phyloP scores from a whole-genome alignment of 2,797 vertebrate genomes.

The Mormyrops attenuatus region DNA sequence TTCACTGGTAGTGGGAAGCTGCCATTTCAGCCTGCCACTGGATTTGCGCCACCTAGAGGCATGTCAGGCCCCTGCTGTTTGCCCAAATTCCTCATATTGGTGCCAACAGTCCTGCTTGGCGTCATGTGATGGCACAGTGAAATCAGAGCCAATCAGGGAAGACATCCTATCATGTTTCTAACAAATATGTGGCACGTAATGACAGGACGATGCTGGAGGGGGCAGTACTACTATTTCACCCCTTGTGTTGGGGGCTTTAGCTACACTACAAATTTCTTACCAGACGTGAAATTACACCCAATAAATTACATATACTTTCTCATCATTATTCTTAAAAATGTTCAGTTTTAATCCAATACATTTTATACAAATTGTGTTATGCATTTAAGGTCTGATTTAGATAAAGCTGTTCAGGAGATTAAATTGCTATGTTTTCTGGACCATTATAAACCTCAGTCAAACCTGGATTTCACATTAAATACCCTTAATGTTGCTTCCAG shows the following conservation, averaged over 20 bases:
- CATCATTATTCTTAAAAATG: neutral
- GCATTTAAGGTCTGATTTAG: neutral
- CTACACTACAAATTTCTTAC: neutral
- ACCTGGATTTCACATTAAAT: slow-evolving; percentile 6
- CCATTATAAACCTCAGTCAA: neutral
- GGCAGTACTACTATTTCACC: neutral
- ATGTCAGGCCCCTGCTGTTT: neutral
- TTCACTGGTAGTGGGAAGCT: neutral
- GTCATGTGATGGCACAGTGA: neutral
- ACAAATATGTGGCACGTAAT: neutral
- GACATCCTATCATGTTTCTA: neutral
- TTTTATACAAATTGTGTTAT: neutral
- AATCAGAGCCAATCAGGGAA: neutral
- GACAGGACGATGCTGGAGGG: neutral
- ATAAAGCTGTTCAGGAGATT: neutral
- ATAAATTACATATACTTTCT: neutral
- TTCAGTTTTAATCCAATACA: neutral
- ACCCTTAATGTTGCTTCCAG: neutral
- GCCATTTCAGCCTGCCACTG: neutral
- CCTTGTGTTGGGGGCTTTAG: neutral
- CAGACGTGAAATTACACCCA: neutral
- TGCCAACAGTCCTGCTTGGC: neutral
- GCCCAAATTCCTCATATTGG: neutral
- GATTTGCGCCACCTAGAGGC: neutral
- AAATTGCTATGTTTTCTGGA: neutral